These are phyloP conservation scores for Cheilosia soror DNA, from an alignment of 2,888 invertebrate genomes.

Conservation along the genomic window DNA sequence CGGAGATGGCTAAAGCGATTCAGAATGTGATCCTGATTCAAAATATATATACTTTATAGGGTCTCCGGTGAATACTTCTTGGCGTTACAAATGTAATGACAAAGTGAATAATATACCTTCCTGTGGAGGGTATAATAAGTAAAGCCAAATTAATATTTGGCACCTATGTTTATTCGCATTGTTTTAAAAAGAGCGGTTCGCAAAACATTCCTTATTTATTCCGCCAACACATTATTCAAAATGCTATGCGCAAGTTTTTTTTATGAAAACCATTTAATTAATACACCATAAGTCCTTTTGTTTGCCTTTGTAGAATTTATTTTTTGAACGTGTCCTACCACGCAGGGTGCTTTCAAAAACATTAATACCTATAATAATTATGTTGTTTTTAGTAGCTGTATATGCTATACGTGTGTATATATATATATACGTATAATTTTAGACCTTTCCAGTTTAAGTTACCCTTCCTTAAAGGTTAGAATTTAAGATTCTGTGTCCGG, in stretches of 20 bases:
- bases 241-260: not conserved
- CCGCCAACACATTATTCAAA: not conserved
- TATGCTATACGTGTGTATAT: not conserved
- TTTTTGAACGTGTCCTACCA: constrained; percentile 17
- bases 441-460: not conserved
- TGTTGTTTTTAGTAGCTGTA: not conserved
- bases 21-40: too few species aligned
- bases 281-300: not conserved
- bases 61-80: too few species aligned
- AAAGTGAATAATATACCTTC: too few species aligned
- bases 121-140: too few species aligned
- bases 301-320: not conserved
- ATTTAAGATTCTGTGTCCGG: not conserved
- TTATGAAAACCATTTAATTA: not conserved
- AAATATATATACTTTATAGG: too few species aligned
- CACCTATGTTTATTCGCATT: not conserved
- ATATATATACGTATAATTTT: not conserved
- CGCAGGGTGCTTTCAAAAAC: constrained; percentile 1
- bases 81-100: too few species aligned
- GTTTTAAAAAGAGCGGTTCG: not conserved
- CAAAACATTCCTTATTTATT: not conserved
- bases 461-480: constrained; percentile 7
- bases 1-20: too few species aligned
- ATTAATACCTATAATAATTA: not conserved
- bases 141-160: not conserved